phyloP scores from a whole-genome alignment of 2,113 vertebrate species.

The Irena cyanogastra region DNA sequence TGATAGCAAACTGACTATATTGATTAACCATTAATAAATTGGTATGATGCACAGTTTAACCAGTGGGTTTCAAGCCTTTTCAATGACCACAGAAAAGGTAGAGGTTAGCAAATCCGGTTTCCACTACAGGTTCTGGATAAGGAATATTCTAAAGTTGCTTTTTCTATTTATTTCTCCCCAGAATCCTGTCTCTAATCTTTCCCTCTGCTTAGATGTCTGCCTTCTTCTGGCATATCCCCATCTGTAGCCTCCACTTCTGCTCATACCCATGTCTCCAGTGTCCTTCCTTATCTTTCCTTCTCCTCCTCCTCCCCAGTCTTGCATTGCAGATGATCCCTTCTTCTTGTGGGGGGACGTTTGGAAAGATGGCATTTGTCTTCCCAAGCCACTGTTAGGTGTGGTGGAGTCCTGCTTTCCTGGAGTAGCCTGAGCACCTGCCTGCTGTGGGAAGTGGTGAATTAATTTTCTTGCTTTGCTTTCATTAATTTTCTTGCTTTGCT shows the following conservation, averaged over 20 bases:
- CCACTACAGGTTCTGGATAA: neutral
- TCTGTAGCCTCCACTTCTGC: neutral
- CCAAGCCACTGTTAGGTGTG: fast-evolving
- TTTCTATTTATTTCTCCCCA: neutral
- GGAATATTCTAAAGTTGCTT: neutral
- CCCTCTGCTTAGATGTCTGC: neutral
- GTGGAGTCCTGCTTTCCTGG: neutral
- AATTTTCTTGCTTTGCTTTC: neutral
- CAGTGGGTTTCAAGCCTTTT: neutral
- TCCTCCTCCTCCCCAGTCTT: neutral
- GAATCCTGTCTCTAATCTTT: neutral
- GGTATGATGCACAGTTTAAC: neutral
- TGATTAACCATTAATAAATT: neutral
- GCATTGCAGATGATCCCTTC: neutral
- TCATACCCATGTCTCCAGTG: neutral
- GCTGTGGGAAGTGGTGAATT: neutral
- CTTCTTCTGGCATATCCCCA: neutral
- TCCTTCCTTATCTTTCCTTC: neutral
- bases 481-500: neutral
- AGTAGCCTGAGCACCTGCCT: neutral
- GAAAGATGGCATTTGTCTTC: neutral
- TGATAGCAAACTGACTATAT: neutral
- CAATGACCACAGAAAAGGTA: neutral
- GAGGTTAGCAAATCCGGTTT: neutral
- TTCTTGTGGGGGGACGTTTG: neutral